These are phyloP conservation scores for Drosophila algonquin DNA, from an alignment of 2,888 invertebrate species.

Conservation along the genomic window DNA sequence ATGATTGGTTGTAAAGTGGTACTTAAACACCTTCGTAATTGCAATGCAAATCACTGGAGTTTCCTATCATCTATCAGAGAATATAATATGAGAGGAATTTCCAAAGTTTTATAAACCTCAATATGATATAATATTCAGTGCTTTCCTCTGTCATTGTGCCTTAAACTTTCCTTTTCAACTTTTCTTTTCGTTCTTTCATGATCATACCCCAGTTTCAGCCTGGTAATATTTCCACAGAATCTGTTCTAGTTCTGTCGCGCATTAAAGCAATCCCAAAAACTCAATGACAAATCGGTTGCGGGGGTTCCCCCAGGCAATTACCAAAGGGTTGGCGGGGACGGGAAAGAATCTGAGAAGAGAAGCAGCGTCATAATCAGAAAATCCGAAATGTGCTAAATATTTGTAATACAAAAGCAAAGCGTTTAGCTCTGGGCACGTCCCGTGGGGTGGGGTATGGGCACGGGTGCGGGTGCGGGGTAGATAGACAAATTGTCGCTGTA, in stretches of 20 bases:
- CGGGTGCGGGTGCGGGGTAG: constrained; percentile 11
- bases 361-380: constrained; percentile 58
- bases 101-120: background rate
- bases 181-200: too few relatives aligned
- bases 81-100: background rate
- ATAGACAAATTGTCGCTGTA: constrained; percentile 75
- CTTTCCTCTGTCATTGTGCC: background rate
- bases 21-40: background rate
- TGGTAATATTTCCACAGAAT: constrained; percentile 2
- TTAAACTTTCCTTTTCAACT: background rate
- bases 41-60: background rate
- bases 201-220: background rate
- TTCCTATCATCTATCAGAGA: background rate
- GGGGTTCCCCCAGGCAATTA: constrained; percentile 42
- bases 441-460: background rate
- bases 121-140: background rate
- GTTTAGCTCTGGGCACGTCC: constrained; percentile 32
- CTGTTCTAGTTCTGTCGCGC: too few relatives aligned
- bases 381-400: constrained; percentile 58
- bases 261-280: constrained; percentile 1
- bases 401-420: constrained; percentile 49
- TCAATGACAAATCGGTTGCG: constrained; percentile 37
- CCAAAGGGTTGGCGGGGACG: background rate
- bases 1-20: background rate
- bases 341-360: constrained; percentile 16